Evolutionary conservation across 2,888 invertebrate species (phyloP), one percentile per base, ranked within the genome.

Genomic region (Diloba caeruleocephala): DNA sequence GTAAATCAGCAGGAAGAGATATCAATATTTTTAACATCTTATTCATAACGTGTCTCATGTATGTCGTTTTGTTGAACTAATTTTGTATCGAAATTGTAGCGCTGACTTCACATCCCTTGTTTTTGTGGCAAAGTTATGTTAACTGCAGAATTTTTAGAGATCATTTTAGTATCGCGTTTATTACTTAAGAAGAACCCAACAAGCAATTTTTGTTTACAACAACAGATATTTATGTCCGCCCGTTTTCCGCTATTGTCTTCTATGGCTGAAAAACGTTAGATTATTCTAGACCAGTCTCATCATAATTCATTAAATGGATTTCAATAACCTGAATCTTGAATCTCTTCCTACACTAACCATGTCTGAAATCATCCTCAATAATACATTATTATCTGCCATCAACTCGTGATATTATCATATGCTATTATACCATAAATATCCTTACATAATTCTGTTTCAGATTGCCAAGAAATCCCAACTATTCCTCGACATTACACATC

Each of bases 21-120:
- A 58, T 69, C 71, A 66, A 68, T 69, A 66, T 71, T 65, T 71
- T 63, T 66, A 63, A 65, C 54, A 31, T 21, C 52, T 71, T 73
- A 62, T 64, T 70, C 58, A 70, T 66, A 65, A 43, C 10, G 42
- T 55, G 32, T 55, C 43, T 56, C 34, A 28, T 28, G 25, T 3
- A 41, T 33, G 23, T 25, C n/a, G 12, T 58, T 34, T 28, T 10
- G 28, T 14, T 3, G n/a, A 31, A 32, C 26, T 55, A 37, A 33
- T 44, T 52, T 51, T 23, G 28, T 46, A 33, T 52, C 13, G 8
- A 7, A 41, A 42, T 42, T 12, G 33, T 41, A 33, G 14, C 31
- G 13, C 42, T 57, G 44, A 33, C 36, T 31, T 28, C 12, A 3
- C 14, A n/a, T n/a, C 12, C 12, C 3, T 15, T 17, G 8, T 39